Conservation (phyloP, 2,113 vertebrate genomes). For the Oncorhynchus tshawytscha region DNA sequence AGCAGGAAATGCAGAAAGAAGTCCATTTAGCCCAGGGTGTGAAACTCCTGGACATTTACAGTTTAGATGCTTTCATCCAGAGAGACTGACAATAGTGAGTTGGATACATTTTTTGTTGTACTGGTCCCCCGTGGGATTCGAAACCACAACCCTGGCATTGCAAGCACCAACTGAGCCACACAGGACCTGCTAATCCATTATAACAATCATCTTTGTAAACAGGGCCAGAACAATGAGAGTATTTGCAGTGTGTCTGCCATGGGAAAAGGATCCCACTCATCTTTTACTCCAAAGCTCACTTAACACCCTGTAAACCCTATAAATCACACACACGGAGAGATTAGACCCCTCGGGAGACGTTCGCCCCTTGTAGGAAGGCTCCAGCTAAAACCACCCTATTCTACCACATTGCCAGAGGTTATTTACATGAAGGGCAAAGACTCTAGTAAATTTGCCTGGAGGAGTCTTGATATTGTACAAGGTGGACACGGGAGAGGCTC, state of each 20-base stretch:
- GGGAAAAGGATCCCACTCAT: not conserved
- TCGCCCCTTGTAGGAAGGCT: slow-evolving; percentile 51
- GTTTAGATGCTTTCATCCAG: too few species aligned
- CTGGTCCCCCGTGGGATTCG: too few species aligned
- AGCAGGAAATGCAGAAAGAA: too few species aligned
- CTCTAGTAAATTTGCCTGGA: slow-evolving; percentile 39
- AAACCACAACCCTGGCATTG: too few species aligned
- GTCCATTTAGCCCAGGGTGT: too few species aligned
- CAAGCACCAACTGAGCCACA: too few species aligned
- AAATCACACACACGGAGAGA: slow-evolving; percentile 63
- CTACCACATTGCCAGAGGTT: slow-evolving; percentile 43
- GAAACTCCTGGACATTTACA: too few species aligned
- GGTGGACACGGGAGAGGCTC: too few species aligned
- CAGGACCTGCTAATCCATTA: slow-evolving; percentile 7
- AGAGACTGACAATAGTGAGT: too few species aligned
- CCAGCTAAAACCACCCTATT: slow-evolving; percentile 47
- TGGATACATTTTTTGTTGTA: too few species aligned
- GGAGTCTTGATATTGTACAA: slow-evolving; percentile 1
- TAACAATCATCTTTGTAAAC: slow-evolving; percentile 27
- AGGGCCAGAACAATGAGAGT: slow-evolving; percentile 6
- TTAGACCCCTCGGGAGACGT: slow-evolving; percentile 55
- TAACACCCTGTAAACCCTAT: slow-evolving; percentile 43
- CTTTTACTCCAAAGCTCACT: not conserved
- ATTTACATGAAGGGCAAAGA: slow-evolving; percentile 63
- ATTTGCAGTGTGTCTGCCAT: not conserved